These are phyloP conservation scores for Corythoichthys haematopterus DNA, from an alignment of 2,113 vertebrate species.

Conservation along the genomic window DNA sequence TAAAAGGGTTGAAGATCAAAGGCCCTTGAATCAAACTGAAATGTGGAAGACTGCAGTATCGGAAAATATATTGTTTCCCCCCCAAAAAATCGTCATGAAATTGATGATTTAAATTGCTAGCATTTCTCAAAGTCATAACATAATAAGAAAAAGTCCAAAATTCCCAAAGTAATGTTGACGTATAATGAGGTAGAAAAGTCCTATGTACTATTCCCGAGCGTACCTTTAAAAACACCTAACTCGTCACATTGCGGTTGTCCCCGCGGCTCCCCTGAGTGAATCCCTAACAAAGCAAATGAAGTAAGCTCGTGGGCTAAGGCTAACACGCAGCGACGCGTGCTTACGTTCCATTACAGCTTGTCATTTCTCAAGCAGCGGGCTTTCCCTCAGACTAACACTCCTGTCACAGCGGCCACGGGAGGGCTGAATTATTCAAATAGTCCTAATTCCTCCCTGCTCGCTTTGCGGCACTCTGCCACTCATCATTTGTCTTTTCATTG, in stretches of 20 bases:
- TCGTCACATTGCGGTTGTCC: conserved; percentile 26
- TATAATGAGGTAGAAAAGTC: neutral
- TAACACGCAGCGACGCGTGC: conserved; percentile 17
- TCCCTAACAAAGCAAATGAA: conserved; percentile 47
- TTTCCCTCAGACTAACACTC: conserved; percentile 91
- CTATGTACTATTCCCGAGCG: neutral
- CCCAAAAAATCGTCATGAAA: no score
- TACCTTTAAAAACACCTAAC: conserved; percentile 32
- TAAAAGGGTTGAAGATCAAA: no score
- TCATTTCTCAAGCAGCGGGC: conserved; percentile 87
- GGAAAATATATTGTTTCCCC: no score
- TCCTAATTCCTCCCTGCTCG: conserved; percentile 86
- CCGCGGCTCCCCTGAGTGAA: conserved; percentile 18
- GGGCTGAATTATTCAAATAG: conserved; percentile 99
- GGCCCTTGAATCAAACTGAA: no score
- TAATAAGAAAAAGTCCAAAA: neutral
- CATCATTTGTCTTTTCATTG: conserved; percentile 95
- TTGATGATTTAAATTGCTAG: no score
- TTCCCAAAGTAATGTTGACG: neutral
- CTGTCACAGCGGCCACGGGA: conserved; percentile 89
- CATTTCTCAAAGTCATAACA: neutral
- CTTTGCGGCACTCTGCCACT: conserved; percentile 74
- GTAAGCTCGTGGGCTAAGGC: conserved; percentile 17
- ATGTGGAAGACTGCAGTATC: no score
- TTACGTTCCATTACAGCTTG: conserved; percentile 61